Evolutionary conservation across 1,140 invertebrate species (phyloP).

Genomic region (Dufourea novaeangliae): DNA sequence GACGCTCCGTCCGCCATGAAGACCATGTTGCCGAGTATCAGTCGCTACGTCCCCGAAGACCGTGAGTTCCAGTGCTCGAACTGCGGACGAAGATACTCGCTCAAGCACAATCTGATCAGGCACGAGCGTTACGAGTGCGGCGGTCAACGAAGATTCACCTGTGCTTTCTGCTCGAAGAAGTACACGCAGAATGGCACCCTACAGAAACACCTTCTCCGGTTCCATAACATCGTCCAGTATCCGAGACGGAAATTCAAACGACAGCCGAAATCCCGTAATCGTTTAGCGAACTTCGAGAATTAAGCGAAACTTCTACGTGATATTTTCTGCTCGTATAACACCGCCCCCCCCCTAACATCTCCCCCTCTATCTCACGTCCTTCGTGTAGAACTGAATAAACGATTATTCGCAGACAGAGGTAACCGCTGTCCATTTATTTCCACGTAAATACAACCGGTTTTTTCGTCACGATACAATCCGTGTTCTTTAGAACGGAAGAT

Average conservation of each 20-base stretch:
- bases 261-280: neutral
- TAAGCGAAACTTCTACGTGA: neutral
- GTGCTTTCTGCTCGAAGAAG: constrained; percentile 77
- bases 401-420: constrained; percentile 6
- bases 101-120: constrained; percentile 78
- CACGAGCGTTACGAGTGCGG: constrained; percentile 83
- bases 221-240: constrained; percentile 61
- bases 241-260: constrained; percentile 7
- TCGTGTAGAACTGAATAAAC: constrained; percentile 35
- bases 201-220: constrained; percentile 71
- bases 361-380: no score
- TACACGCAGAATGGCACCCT: constrained; percentile 79
- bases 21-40: neutral
- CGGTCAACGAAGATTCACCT: constrained; percentile 78
- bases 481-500: neutral
- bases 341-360: neutral
- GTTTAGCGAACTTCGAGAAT: neutral
- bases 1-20: neutral
- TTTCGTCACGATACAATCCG: no score
- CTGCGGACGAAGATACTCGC: constrained; percentile 81
- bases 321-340: neutral
- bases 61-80: constrained; percentile 68
- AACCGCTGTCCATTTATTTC: constrained; percentile 28
- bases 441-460: no score
- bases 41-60: constrained; percentile 27